Conservation (phyloP, 2,888 invertebrate genomes). For the Gymnosoma rotundatum region DNA sequence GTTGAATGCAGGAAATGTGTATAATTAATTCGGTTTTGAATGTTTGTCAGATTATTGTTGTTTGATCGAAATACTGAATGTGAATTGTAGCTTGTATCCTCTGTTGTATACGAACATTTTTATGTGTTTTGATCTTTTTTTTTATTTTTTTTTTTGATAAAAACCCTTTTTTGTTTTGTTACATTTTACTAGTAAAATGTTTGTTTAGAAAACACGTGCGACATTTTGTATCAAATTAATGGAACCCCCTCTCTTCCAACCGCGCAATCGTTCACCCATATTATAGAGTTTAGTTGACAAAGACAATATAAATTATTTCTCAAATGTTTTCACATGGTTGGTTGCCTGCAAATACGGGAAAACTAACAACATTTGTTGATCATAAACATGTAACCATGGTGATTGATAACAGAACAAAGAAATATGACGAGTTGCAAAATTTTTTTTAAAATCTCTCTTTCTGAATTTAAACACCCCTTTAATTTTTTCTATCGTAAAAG, state of each 20-base stretch:
- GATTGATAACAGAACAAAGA: conserved; percentile 26
- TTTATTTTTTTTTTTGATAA: too few relatives aligned
- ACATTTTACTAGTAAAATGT: not conserved
- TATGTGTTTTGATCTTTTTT: conserved; percentile 16
- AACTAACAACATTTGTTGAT: conserved; percentile 55
- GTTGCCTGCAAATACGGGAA: conserved; percentile 46
- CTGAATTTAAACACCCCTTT: too few relatives aligned
- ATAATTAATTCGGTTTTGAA: conserved; percentile 40
- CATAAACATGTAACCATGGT: conserved; percentile 59
- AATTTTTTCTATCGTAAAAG: not conserved
- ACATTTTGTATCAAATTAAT: conserved; percentile 42
- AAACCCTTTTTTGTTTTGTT: conserved; percentile 47
- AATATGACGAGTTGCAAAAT: conserved; percentile 45
- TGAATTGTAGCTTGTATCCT: conserved; percentile 62
- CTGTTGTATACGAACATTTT: conserved; percentile 31
- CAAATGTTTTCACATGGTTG: conserved; percentile 68
- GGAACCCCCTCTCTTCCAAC: conserved; percentile 19
- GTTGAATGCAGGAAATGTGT: conserved; percentile 53
- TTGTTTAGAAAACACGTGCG: conserved; percentile 65
- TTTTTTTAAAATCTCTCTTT: not conserved
- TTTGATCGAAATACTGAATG: conserved; percentile 34
- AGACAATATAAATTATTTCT: conserved; percentile 27
- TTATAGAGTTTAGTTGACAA: conserved; percentile 30
- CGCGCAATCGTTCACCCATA: conserved; percentile 6
- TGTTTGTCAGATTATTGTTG: conserved; percentile 26